Percentiles rank a stretch among this genome's conserved stretches.
Conservation (phyloP, 2,888 invertebrate genomes). For the Cyclophora albipunctata region DNA sequence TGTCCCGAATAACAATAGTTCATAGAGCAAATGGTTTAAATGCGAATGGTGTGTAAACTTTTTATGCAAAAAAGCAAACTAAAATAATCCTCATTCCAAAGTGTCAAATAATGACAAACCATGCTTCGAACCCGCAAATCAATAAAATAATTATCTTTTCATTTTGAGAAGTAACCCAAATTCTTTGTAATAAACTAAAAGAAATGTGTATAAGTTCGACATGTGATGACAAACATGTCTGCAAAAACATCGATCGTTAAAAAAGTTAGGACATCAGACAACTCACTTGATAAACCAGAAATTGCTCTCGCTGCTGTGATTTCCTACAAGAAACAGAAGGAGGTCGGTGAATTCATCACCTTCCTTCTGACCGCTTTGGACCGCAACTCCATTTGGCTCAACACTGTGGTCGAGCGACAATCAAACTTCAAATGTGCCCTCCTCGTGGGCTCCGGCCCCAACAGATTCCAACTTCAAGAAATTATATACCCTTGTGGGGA, state of each 20-base stretch:
- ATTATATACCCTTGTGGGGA: constrained; percentile 54
- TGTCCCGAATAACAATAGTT: too few species aligned
- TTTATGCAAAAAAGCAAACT: too few species aligned
- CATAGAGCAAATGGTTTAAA: too few species aligned
- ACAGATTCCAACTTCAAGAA: constrained; percentile 58
- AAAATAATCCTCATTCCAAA: too few species aligned
- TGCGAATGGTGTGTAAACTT: too few species aligned
- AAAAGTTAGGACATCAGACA: constrained; percentile 28
- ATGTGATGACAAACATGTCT: constrained; percentile 24
- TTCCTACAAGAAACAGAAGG: constrained; percentile 56
- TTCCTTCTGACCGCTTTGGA: constrained; percentile 53
- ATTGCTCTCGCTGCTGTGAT: constrained; percentile 56
- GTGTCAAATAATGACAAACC: too few species aligned
- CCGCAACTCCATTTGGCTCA: constrained; percentile 55
- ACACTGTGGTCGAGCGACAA: constrained; percentile 46
- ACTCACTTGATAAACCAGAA: constrained; percentile 40
- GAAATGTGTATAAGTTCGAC: too few species aligned
- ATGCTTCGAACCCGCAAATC: too few species aligned
- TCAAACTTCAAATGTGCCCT: constrained; percentile 53
- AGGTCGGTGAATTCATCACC: constrained; percentile 53
- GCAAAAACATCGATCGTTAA: constrained; percentile 33
- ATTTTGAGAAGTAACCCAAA: too few species aligned
- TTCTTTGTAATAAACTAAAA: too few species aligned
- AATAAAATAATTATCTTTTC: too few species aligned
- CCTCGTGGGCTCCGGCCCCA: constrained; percentile 59